Base-by-base conservation (phyloP, 2,797 vertebrate species). In the Pangasius larnaudii region DNA sequence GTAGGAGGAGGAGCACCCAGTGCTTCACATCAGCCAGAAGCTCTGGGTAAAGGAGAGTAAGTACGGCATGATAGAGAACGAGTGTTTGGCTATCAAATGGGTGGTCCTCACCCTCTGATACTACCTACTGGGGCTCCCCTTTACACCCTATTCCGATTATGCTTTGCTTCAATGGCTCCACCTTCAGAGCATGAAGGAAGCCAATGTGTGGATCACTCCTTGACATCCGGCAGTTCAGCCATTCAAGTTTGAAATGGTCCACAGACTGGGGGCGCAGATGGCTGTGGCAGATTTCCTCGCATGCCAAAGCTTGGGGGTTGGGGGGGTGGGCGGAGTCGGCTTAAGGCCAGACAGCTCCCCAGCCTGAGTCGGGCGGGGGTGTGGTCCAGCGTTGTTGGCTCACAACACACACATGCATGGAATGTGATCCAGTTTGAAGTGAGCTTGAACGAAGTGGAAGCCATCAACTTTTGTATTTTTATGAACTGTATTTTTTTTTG, bases 361-460 rank as follows among this genome's bases (percentile, higher is more conserved):
- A 19, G 67, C 67, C 19, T 71, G 67, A 71, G 24, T 49, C 1
- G 3, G 24, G 22, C 19, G 36, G 33, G 36, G 42, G 74, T 77
- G 11, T 77, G 74, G n/a, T 51, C 2, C 9, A 78, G n/a, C 11
- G 2, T 75, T 49, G 10, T 49, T 74, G 42, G 22, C 39, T 74
- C 42, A 49, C 71, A 74, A 39, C 69, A 74, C 10, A 46, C 5
- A 1, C 10, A 11, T 1, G 3, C 71, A 74, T 4, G 11, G 22
- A 74, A 46, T 74, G 11, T 74, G 69, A 71, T 39, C 69, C 69
- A 71, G 36, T 69, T 33, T 69, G 65, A 69, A 30, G n/a, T 69
- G 36, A 39, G 18, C 71, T 74, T 74, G 39, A 74, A 11, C 5
- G 7, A 53, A 3, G 74, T 0, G 14, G 74, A 77, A 53, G 46